These are phyloP conservation scores for Cantharis lateralis DNA, from an alignment of 2,888 invertebrate species.

Conservation along the genomic window DNA sequence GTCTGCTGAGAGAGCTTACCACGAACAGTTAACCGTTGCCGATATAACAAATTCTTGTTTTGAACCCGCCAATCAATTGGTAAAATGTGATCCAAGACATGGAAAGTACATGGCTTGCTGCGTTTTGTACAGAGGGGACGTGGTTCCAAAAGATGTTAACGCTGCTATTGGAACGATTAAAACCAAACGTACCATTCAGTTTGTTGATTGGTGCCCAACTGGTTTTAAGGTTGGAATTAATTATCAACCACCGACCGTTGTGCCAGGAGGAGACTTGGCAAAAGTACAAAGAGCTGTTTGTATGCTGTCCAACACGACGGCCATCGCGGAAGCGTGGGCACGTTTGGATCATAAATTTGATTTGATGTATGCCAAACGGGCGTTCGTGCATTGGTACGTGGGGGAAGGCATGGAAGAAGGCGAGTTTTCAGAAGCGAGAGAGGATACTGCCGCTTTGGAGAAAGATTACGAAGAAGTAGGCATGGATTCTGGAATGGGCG, in stretches of 20 bases:
- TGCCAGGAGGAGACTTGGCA: constrained; percentile 68
- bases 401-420: constrained; percentile 82
- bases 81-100: constrained; percentile 60
- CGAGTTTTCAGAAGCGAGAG: constrained; percentile 77
- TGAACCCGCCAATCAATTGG: constrained; percentile 66
- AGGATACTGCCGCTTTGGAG: constrained; percentile 72
- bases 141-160: constrained; percentile 59
- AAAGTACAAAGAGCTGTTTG: constrained; percentile 94
- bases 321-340: constrained; percentile 71
- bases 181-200: constrained; percentile 58
- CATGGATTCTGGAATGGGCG: constrained; percentile 62
- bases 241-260: constrained; percentile 58
- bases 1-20: constrained; percentile 64
- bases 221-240: constrained; percentile 57
- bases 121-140: constrained; percentile 57
- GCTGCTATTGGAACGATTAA: constrained; percentile 63
- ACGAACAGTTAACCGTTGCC: constrained; percentile 61
- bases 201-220: constrained; percentile 45
- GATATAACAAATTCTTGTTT: constrained; percentile 68
- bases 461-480: constrained; percentile 75
- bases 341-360: constrained; percentile 71
- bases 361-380: constrained; percentile 70
- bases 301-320: constrained; percentile 81
- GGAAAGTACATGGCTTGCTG: constrained; percentile 64
- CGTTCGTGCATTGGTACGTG: constrained; percentile 78